Evolutionary conservation across 2,797 vertebrate genomes (phyloP).

Genomic region (Australoheros facetus): DNA sequence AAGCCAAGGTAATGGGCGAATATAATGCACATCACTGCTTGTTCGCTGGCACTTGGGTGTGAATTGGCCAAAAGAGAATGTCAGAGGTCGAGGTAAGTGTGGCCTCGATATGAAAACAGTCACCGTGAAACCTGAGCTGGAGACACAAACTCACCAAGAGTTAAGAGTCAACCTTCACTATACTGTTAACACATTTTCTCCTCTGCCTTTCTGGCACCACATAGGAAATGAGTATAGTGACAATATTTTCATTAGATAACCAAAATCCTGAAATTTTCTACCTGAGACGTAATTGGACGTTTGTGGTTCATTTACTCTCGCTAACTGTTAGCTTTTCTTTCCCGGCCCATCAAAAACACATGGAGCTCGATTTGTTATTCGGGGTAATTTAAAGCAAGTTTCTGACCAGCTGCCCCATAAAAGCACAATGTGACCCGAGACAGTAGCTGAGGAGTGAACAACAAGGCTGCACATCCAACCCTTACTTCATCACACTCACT

Average conservation of each 20-base stretch:
- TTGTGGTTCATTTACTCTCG: slow-evolving; percentile 80
- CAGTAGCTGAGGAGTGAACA: slow-evolving; percentile 29
- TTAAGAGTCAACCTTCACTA: slow-evolving; percentile 80
- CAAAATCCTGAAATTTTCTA: slow-evolving; percentile 79
- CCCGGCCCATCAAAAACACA: slow-evolving; percentile 71
- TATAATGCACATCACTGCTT: slow-evolving; percentile 51
- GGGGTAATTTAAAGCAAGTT: slow-evolving; percentile 60
- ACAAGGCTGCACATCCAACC: slow-evolving; percentile 5
- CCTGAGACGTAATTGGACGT: slow-evolving; percentile 80
- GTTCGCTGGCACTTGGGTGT: slow-evolving; percentile 49
- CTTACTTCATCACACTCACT: slow-evolving; percentile 24
- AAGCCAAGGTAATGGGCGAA: slow-evolving; percentile 44
- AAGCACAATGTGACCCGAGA: slow-evolving; percentile 55
- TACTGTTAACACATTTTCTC: slow-evolving; percentile 86
- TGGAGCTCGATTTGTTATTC: slow-evolving; percentile 73
- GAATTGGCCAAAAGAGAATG: slow-evolving; percentile 64
- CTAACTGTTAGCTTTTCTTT: slow-evolving; percentile 35
- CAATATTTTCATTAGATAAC: slow-evolving; percentile 92
- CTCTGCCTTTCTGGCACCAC: slow-evolving; percentile 81
- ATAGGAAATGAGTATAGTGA: slow-evolving; percentile 89
- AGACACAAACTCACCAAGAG: slow-evolving; percentile 71
- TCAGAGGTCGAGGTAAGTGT: slow-evolving; percentile 72
- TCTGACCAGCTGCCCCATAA: slow-evolving; percentile 51
- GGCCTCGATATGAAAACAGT: slow-evolving; percentile 79
- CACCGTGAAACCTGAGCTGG: slow-evolving; percentile 78